phyloP scores from a whole-genome alignment of 2,888 invertebrate genomes.

The Lasioglossum villosulum region DNA sequence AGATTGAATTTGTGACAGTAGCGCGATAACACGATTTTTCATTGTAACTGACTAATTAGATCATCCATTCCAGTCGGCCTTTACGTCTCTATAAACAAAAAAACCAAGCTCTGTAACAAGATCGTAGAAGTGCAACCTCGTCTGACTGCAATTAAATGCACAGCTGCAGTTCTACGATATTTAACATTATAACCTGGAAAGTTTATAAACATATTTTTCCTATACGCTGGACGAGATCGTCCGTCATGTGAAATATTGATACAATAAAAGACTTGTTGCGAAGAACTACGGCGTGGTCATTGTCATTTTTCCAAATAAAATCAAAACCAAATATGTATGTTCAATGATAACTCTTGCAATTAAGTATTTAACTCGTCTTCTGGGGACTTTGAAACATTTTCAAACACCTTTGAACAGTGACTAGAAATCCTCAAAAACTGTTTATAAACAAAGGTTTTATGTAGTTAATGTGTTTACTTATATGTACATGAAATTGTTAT shows the following conservation, averaged over 20 bases:
- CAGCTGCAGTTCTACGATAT: background rate
- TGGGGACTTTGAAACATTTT: background rate
- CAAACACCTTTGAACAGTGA: background rate
- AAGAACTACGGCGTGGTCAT: conserved; percentile 6
- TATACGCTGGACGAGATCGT: background rate
- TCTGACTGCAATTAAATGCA: background rate
- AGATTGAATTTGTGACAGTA: background rate
- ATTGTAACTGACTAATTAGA: background rate
- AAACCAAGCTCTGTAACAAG: background rate
- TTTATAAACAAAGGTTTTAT: background rate
- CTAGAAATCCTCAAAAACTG: background rate
- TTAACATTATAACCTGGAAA: background rate
- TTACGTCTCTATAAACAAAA: background rate
- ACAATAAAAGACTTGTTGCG: conserved; percentile 46
- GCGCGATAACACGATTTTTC: background rate
- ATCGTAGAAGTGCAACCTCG: conserved; percentile 3
- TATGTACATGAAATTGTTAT: background rate
- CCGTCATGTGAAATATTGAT: conserved; percentile 19
- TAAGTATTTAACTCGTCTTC: background rate
- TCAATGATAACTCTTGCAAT: background rate
- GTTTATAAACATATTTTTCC: conserved; percentile 38
- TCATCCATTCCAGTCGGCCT: background rate
- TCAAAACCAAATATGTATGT: background rate
- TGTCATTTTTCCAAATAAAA: background rate
- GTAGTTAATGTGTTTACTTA: background rate